Evolutionary conservation across 1,140 invertebrate species (phyloP).

Genomic region (Plectrocnemia conspersa): DNA sequence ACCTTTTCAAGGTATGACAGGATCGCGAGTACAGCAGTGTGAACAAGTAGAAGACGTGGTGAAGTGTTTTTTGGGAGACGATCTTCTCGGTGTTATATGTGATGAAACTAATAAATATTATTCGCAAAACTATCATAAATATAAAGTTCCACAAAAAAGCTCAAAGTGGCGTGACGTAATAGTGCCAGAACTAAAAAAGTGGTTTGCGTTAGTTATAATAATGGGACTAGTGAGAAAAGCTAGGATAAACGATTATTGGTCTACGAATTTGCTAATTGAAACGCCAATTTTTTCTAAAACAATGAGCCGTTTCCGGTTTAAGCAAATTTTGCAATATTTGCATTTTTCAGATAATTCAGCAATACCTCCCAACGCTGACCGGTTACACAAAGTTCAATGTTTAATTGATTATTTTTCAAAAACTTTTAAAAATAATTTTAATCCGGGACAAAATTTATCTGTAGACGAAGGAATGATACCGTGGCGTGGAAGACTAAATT

Average conservation of each 20-base stretch:
- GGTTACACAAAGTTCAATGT: constrained; percentile 26
- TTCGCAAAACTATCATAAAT: constrained; percentile 23
- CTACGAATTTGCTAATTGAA: constrained; percentile 27
- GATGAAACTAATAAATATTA: constrained; percentile 33
- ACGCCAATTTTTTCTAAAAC: constrained; percentile 34
- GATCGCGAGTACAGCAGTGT: no score
- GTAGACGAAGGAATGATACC: constrained; percentile 33
- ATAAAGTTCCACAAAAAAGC: constrained; percentile 20
- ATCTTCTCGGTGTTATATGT: constrained; percentile 27
- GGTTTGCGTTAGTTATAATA: constrained; percentile 32
- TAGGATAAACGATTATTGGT: constrained; percentile 35
- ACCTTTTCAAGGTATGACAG: no score
- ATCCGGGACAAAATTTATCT: constrained; percentile 33
- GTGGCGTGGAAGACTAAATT: constrained; percentile 27
- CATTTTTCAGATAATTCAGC: constrained; percentile 34
- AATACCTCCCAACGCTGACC: constrained; percentile 22
- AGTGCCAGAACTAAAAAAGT: constrained; percentile 33
- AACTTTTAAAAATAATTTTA: constrained; percentile 33
- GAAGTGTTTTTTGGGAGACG: constrained; percentile 31
- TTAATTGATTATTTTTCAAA: constrained; percentile 26
- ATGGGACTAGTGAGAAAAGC: constrained; percentile 33
- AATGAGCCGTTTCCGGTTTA: constrained; percentile 32
- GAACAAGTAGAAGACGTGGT: no score
- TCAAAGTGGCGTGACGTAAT: constrained; percentile 28
- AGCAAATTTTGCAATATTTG: constrained; percentile 31